Percentiles rank a stretch among this genome's conserved stretches.
phyloP scores from a whole-genome alignment of 2,797 vertebrate species.

The Selene dorsalis region DNA sequence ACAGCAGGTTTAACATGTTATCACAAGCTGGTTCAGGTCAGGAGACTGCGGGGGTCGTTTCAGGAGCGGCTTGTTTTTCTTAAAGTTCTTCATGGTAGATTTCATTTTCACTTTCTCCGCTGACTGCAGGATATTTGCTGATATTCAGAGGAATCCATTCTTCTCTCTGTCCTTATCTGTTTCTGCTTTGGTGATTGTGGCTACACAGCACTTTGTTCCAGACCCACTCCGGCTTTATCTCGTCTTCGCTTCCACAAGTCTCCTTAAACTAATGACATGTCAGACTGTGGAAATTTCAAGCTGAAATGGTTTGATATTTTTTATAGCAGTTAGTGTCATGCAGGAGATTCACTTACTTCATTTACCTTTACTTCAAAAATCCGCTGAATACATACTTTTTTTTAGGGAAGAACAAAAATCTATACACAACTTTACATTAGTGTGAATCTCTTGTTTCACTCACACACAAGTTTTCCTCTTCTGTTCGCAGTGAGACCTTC shows the following conservation, averaged over 20 bases:
- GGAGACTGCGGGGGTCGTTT: background rate
- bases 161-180: background rate
- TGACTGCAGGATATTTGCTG: background rate
- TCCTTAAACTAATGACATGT: background rate
- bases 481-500: conserved; percentile 90
- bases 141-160: background rate
- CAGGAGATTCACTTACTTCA: too few species aligned
- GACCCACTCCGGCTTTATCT: background rate
- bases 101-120: background rate
- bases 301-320: background rate
- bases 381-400: background rate
- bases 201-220: background rate
- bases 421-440: background rate
- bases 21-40: background rate
- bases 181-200: background rate
- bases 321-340: background rate
- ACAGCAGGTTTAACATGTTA: background rate
- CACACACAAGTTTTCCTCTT: conserved; percentile 18
- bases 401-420: background rate
- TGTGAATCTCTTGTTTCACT: background rate
- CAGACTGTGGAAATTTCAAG: background rate
- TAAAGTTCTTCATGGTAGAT: background rate
- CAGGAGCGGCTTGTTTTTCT: background rate
- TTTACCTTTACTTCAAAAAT: background rate
- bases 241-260: background rate